Conservation (phyloP, 2,113 vertebrate genomes). For the Microcebus lehilahytsara region DNA sequence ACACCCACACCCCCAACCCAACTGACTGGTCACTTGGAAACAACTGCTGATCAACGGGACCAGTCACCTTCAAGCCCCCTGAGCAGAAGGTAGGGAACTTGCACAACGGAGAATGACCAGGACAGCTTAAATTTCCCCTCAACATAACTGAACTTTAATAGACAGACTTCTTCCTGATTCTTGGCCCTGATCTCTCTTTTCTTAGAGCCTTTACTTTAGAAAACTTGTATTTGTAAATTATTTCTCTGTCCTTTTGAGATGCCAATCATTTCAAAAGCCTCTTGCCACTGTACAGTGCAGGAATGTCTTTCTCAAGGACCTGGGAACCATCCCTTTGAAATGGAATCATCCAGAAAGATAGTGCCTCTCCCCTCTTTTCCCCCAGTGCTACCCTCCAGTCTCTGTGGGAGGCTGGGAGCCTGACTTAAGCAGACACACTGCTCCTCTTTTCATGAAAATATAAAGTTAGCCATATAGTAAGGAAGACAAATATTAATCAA, state of each 20-base stretch:
- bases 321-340: neutral
- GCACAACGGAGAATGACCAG: accelerated
- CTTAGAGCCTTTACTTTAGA: neutral
- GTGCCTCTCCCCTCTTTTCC: too few species aligned
- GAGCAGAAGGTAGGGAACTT: neutral
- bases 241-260: neutral
- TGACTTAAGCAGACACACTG: neutral
- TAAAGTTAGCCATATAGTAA: neutral
- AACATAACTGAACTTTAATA: neutral
- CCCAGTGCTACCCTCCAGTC: too few species aligned
- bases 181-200: neutral
- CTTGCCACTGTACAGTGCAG: neutral
- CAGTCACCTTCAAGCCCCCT: neutral
- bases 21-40: neutral
- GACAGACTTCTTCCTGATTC: neutral
- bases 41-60: neutral
- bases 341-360: neutral
- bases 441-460: neutral
- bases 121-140: neutral
- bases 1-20: neutral
- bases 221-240: neutral
- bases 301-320: neutral
- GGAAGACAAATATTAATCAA: neutral
- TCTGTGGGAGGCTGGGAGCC: neutral
- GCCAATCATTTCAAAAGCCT: neutral